Percentiles rank a stretch among this genome's conserved stretches.
phyloP scores from a whole-genome alignment of 2,113 vertebrate genomes.

The Callocephalon fimbriatum region DNA sequence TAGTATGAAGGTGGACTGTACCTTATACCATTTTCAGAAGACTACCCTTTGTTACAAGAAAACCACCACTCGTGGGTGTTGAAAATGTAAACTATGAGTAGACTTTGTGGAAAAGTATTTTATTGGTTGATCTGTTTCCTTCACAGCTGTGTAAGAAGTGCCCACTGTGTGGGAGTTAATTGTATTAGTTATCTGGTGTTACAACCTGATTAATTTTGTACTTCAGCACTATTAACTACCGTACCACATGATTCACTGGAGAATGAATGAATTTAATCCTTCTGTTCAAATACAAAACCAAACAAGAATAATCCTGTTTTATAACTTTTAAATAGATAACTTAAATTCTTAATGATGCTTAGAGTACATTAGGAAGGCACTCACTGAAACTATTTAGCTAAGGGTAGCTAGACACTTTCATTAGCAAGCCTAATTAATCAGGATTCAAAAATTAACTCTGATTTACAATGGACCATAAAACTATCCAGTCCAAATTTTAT shows the following conservation, averaged over 20 bases:
- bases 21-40: background rate
- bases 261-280: slow-evolving; percentile 48
- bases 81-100: background rate
- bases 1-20: background rate
- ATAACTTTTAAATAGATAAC: slow-evolving; percentile 56
- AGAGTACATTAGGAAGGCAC: background rate
- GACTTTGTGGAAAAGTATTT: background rate
- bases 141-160: background rate
- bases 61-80: background rate
- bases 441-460: slow-evolving; percentile 39
- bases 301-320: slow-evolving; percentile 55
- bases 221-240: slow-evolving; percentile 51
- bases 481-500: background rate
- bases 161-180: slow-evolving; percentile 20
- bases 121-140: background rate
- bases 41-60: background rate
- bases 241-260: slow-evolving; percentile 4
- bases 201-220: slow-evolving; percentile 52
- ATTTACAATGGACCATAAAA: slow-evolving; percentile 30
- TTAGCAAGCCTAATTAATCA: slow-evolving; percentile 31
- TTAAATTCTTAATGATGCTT: slow-evolving; percentile 32
- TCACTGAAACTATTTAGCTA: slow-evolving; percentile 22
- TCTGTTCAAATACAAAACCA: slow-evolving; percentile 43
- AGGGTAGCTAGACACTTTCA: slow-evolving; percentile 11
- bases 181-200: slow-evolving; percentile 29